These are phyloP conservation scores for Pseudotriccus pelzelni DNA, from an alignment of 2,797 vertebrate species.

Conservation along the genomic window DNA sequence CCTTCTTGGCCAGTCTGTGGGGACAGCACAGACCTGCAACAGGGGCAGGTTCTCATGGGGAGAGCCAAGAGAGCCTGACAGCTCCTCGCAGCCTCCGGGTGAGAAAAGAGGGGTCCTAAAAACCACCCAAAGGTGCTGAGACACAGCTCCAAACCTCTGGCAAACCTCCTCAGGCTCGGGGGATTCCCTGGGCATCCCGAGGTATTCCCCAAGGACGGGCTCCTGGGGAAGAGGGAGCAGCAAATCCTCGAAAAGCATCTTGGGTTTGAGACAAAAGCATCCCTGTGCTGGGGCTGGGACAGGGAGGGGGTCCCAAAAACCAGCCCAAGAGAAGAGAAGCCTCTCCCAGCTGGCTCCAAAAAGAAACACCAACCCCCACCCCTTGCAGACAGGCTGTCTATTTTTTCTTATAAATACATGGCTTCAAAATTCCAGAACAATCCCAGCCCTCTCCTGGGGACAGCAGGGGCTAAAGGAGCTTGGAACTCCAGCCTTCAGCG, in stretches of 20 bases:
- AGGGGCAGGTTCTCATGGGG: background rate
- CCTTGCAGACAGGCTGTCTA: background rate
- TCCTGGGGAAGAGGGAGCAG: background rate
- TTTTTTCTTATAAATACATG: background rate
- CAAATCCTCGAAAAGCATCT: background rate
- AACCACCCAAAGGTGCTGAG: background rate
- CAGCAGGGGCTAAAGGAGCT: background rate
- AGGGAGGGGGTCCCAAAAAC: background rate
- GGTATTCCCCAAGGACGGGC: background rate
- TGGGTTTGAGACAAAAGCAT: background rate
- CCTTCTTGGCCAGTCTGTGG: background rate
- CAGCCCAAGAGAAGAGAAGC: background rate
- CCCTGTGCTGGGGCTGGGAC: background rate
- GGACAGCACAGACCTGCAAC: background rate
- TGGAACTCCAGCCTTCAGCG: background rate
- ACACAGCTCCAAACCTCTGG: background rate
- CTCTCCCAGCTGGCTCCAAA: background rate
- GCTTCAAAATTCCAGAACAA: background rate
- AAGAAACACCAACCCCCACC: background rate
- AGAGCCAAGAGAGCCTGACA: accelerated
- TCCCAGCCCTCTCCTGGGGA: background rate
- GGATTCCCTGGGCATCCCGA: background rate
- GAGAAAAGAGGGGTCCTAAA: background rate
- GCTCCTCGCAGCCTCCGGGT: background rate
- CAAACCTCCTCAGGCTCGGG: background rate